Evolutionary conservation across 2,888 invertebrate species (phyloP).

Genomic region (Aporophyla nigra): DNA sequence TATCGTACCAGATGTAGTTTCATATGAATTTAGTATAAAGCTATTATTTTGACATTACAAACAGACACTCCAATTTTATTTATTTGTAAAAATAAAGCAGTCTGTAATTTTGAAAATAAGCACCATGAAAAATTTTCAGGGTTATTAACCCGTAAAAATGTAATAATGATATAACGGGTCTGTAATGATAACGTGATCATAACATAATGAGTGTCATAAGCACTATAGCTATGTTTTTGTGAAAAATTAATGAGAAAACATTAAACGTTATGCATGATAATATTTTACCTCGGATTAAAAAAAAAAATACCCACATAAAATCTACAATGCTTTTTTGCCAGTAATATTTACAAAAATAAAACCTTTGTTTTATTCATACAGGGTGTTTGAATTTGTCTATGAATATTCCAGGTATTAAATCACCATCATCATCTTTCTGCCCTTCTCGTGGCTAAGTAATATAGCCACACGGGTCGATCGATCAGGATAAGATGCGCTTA

Average conservation of each 20-base stretch:
- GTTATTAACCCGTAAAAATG: constrained; percentile 8
- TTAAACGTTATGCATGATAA: constrained; percentile 42
- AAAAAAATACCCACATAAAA: constrained; percentile 26
- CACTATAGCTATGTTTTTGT: constrained; percentile 3
- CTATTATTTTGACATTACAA: too few relatives aligned
- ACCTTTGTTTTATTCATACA: constrained; percentile 29
- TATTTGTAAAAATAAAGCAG: not conserved
- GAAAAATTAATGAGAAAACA: constrained; percentile 25
- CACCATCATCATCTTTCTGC: too few relatives aligned
- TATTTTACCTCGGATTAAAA: constrained; percentile 39
- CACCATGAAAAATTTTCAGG: not conserved
- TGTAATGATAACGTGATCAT: constrained; percentile 22
- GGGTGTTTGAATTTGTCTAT: constrained; percentile 20
- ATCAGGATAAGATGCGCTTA: too few relatives aligned
- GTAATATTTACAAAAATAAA: constrained; percentile 38
- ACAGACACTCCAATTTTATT: too few relatives aligned
- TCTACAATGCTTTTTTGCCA: constrained; percentile 23
- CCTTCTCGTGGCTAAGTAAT: too few relatives aligned
- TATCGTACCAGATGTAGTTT: too few relatives aligned
- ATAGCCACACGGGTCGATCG: too few relatives aligned
- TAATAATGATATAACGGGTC: constrained; percentile 27
- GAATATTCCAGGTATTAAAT: not conserved
- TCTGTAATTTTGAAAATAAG: not conserved
- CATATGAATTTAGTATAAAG: too few relatives aligned
- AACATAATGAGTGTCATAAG: constrained; percentile 36